Conservation (phyloP, 2,113 vertebrate genomes). For the Eudyptes chrysolophus region DNA sequence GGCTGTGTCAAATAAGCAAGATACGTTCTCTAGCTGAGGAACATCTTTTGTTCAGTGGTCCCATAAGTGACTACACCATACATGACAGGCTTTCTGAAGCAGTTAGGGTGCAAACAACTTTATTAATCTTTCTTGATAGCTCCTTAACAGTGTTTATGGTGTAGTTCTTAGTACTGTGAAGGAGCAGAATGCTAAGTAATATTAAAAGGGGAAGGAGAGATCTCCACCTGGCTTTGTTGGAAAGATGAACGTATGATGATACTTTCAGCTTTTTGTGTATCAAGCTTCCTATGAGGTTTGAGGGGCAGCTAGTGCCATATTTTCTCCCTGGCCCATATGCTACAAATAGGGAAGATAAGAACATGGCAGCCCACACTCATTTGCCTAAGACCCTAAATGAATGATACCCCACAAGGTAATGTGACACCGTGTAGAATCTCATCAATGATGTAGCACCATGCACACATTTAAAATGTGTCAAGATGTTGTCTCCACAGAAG, state of each 20-base stretch:
- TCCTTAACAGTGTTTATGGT: not conserved
- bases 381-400: not conserved
- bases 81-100: not conserved
- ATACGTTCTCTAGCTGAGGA: not conserved
- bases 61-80: not conserved
- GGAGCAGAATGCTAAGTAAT: not conserved
- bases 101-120: not conserved
- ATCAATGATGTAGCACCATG: not conserved
- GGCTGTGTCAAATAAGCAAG: not conserved
- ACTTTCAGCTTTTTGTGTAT: constrained; percentile 11
- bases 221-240: not conserved
- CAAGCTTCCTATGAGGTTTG: not conserved
- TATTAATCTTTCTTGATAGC: constrained; percentile 24
- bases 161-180: not conserved
- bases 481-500: not conserved
- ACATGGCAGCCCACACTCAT: not conserved
- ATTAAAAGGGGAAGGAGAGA: not conserved
- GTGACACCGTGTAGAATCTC: not conserved
- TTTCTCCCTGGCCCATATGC: not conserved
- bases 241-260: not conserved
- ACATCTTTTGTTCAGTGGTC: not conserved
- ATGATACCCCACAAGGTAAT: not conserved
- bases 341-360: not conserved
- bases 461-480: not conserved
- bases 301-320: not conserved